Evolutionary conservation across 2,113 vertebrate genomes (phyloP).

Genomic region (Origma solitaria): DNA sequence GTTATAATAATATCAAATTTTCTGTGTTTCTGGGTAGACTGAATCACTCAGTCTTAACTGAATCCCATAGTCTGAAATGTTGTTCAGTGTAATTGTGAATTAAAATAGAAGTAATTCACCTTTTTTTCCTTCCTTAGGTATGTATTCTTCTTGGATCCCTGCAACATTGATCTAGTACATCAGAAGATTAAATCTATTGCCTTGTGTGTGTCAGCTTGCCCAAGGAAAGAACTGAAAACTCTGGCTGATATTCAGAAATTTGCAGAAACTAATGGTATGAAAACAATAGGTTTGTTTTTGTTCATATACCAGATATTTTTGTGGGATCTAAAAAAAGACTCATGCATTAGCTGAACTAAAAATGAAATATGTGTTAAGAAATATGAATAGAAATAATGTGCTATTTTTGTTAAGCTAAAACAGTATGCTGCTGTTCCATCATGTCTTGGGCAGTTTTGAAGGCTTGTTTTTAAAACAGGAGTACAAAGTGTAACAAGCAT

Average conservation of each 20-base stretch:
- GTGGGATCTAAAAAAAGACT: background rate
- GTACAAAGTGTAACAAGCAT: background rate
- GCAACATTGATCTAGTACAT: constrained; percentile 90
- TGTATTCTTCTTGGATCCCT: constrained; percentile 97
- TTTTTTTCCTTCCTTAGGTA: constrained; percentile 74
- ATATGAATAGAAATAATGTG: background rate
- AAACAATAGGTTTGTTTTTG: background rate
- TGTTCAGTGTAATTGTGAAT: background rate
- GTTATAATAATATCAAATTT: background rate
- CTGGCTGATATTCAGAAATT: constrained; percentile 89
- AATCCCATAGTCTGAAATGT: background rate
- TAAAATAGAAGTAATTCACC: constrained; percentile 12
- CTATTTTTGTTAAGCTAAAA: background rate
- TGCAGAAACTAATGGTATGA: constrained; percentile 90
- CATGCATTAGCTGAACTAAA: background rate
- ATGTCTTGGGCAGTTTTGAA: background rate
- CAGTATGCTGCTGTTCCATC: background rate
- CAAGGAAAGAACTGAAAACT: constrained; percentile 82
- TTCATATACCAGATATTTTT: background rate
- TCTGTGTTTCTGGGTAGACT: background rate
- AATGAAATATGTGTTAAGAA: background rate
- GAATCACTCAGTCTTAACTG: background rate
- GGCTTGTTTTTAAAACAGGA: background rate
- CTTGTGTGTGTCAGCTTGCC: constrained; percentile 91
- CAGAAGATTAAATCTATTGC: constrained; percentile 92